Evolutionary conservation across 2,113 vertebrate species (phyloP).

Genomic region (Herpetotheres cachinnans): DNA sequence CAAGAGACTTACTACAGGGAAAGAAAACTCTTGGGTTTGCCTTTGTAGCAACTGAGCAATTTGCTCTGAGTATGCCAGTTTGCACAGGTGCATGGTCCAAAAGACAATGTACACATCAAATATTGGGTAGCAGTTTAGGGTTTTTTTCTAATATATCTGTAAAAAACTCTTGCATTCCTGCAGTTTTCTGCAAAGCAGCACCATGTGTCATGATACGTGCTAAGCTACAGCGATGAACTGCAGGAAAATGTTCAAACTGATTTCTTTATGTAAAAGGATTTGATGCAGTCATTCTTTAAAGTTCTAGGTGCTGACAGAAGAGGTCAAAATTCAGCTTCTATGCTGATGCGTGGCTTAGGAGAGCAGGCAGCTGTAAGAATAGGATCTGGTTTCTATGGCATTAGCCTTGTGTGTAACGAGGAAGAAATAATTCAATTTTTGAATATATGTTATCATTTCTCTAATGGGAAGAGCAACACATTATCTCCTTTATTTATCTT

Average conservation of each 20-base stretch:
- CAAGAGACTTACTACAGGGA: neutral
- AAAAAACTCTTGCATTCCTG: neutral
- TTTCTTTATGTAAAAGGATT: neutral
- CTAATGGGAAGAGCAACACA: constrained; percentile 39
- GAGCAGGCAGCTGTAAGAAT: neutral
- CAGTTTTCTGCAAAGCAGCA: neutral
- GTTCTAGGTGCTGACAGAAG: neutral
- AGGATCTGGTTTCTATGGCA: constrained; percentile 30
- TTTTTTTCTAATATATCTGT: neutral
- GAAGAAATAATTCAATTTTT: neutral
- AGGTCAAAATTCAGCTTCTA: neutral
- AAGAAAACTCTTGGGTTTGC: neutral
- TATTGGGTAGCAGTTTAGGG: fast-evolving
- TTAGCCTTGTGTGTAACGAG: neutral
- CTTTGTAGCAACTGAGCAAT: neutral
- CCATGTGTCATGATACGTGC: neutral
- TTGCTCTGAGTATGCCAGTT: neutral
- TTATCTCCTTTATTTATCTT: constrained; percentile 54
- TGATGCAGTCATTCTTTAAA: neutral
- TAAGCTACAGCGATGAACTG: neutral
- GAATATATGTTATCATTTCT: neutral
- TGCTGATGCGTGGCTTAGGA: neutral
- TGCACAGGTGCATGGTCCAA: neutral
- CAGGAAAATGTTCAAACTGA: neutral
- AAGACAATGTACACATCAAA: neutral